Percentiles rank a stretch among this genome's conserved stretches.
Evolutionary conservation across 2,797 vertebrate species (phyloP).

Genomic region (Parauchenoglanis ngamensis): DNA sequence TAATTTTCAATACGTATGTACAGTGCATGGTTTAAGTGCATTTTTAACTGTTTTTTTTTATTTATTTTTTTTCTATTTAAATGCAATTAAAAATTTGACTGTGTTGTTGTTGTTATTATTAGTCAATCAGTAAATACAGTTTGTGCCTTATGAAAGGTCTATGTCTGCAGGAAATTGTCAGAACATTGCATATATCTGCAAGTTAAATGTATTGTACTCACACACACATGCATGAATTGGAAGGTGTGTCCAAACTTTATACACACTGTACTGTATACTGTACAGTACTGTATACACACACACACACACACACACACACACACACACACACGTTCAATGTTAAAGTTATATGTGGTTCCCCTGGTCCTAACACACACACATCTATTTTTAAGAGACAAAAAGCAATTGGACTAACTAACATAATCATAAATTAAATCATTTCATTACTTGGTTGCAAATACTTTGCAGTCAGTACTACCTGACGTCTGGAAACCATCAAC

Average conservation of each 20-base stretch:
- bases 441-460: not conserved
- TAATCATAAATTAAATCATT: not conserved
- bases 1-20: not conserved
- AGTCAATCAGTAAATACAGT: not conserved
- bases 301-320: no score
- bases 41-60: not conserved
- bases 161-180: not conserved
- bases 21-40: not conserved
- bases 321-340: not conserved
- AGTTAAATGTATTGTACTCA: not conserved
- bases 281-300: no score
- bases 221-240: not conserved
- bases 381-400: not conserved
- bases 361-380: not conserved
- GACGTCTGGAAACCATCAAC: not conserved
- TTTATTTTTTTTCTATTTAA: not conserved
- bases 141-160: not conserved
- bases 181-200: not conserved
- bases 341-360: not conserved
- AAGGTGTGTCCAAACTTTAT: no score
- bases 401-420: not conserved
- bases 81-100: not conserved
- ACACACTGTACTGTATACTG: no score
- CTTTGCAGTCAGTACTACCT: not conserved
- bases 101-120: not conserved